Conservation (phyloP, 2,888 invertebrate genomes). For the Drosophila subsilvestris region DNA sequence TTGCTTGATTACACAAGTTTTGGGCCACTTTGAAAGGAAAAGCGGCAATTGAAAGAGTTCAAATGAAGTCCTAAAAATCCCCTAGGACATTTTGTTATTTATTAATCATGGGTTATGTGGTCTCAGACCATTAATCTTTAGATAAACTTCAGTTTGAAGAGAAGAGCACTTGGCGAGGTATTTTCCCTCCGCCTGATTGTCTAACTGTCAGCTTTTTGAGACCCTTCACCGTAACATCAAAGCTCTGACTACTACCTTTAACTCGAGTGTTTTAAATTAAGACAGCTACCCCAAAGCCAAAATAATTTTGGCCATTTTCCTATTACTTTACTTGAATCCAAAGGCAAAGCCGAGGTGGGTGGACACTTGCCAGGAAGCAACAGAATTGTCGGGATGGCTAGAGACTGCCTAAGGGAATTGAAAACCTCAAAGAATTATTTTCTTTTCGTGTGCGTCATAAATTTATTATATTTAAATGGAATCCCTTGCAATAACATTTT, state of each 20-base stretch:
- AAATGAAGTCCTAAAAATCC: not conserved
- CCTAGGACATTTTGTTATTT: not conserved
- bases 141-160: not conserved
- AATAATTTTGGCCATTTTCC: not conserved
- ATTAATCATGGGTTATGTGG: not conserved
- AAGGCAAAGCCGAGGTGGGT: not conserved
- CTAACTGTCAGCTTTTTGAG: too few species aligned
- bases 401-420: not conserved
- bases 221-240: not conserved
- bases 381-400: not conserved
- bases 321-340: not conserved
- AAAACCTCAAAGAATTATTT: slow-evolving; percentile 8
- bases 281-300: not conserved
- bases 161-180: too few species aligned
- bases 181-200: too few species aligned
- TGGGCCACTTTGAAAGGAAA: not conserved
- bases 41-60: slow-evolving; percentile 1
- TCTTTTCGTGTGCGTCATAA: slow-evolving; percentile 14
- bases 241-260: not conserved
- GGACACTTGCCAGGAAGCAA: not conserved
- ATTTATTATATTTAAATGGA: slow-evolving; percentile 19
- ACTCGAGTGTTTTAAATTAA: not conserved
- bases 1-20: not conserved
- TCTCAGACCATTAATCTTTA: not conserved
- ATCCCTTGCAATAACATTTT: not conserved